These are phyloP conservation scores for Eunapius fragilis DNA, from an alignment of 37 sponge, comb jelly and placozoan genomes.

Conservation along the genomic window DNA sequence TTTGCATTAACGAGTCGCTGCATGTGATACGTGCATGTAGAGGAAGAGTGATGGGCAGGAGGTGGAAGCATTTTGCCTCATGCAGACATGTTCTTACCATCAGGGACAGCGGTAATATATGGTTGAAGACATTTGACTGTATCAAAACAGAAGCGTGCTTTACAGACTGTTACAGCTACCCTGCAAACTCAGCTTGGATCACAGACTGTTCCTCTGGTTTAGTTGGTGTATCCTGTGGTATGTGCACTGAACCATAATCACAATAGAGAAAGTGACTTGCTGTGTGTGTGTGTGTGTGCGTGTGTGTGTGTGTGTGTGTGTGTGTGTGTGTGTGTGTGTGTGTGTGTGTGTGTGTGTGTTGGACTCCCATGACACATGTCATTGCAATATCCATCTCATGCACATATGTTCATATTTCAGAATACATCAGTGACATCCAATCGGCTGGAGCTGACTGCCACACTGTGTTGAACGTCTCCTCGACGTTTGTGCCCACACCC, in stretches of 20 bases:
- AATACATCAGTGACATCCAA: background rate
- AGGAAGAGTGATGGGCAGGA: too few relatives aligned
- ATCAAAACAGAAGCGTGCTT: background rate
- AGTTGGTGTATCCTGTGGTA: background rate
- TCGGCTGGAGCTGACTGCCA: background rate
- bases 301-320: too few relatives aligned
- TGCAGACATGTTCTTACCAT: background rate
- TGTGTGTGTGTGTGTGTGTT: too few relatives aligned
- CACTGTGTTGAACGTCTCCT: background rate
- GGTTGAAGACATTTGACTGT: background rate
- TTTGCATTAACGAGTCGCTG: too few relatives aligned
- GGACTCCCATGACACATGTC: background rate
- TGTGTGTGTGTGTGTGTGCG: too few relatives aligned
- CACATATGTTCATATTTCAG: background rate
- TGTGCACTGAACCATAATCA: background rate
- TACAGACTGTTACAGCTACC: background rate
- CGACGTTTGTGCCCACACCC: background rate
- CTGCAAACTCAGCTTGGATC: background rate
- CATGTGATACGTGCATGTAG: too few relatives aligned
- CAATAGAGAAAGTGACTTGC: too few relatives aligned
- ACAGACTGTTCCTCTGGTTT: background rate
- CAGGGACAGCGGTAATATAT: background rate
- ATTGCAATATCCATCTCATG: background rate
- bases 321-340: too few relatives aligned
- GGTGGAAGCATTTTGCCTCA: too few relatives aligned